These are phyloP conservation scores for Thalassophryne amazonica DNA, from an alignment of 2,797 vertebrate genomes.

Conservation along the genomic window DNA sequence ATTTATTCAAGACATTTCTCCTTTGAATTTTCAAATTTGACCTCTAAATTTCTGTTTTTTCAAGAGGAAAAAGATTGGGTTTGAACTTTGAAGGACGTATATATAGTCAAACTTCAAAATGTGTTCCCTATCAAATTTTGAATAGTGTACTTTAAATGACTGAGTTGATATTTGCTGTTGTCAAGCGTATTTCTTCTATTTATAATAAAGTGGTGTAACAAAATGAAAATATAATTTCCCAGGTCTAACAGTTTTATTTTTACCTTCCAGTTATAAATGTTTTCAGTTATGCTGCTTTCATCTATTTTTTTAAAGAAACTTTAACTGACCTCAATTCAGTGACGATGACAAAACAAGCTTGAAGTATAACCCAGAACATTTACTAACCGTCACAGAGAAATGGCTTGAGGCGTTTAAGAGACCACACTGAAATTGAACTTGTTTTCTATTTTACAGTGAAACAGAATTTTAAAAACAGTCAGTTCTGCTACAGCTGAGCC, in stretches of 20 bases:
- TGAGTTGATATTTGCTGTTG: too few relatives aligned
- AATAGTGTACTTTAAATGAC: too few relatives aligned
- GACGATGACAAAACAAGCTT: constrained; percentile 1
- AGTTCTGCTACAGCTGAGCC: constrained; percentile 38
- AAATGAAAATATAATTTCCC: not conserved
- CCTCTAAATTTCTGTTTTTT: too few relatives aligned
- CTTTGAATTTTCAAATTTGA: too few relatives aligned
- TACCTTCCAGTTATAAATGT: too few relatives aligned
- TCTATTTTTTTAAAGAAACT: not conserved
- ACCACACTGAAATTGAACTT: constrained; percentile 16
- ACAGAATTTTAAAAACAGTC: constrained; percentile 35
- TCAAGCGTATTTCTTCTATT: not conserved
- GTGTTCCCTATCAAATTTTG: too few relatives aligned
- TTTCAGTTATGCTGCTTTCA: not conserved
- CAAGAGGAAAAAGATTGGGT: too few relatives aligned
- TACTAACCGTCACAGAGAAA: constrained; percentile 7
- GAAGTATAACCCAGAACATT: not conserved
- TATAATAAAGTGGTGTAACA: not conserved
- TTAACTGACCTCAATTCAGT: not conserved
- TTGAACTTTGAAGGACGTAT: too few relatives aligned
- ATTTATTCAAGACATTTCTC: too few relatives aligned
- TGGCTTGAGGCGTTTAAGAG: constrained; percentile 19
- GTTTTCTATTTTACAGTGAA: constrained; percentile 22
- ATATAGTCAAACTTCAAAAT: too few relatives aligned
- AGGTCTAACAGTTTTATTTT: not conserved